Percentiles rank a stretch among this genome's conserved stretches.
Conservation (phyloP, 2,113 vertebrate genomes). For the Fulmarus glacialis region DNA sequence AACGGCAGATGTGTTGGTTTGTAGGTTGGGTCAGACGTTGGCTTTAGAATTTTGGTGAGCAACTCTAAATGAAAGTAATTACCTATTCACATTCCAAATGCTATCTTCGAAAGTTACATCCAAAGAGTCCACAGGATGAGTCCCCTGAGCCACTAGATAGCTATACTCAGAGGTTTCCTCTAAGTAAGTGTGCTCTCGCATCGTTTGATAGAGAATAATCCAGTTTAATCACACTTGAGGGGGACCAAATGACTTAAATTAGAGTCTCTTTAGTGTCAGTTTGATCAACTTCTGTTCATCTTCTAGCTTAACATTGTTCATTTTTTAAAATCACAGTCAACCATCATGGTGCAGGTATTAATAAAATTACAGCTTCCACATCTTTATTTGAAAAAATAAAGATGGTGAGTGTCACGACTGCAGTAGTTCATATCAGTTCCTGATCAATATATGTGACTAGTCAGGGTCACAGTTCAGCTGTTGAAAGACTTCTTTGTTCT, state of each 20-base stretch:
- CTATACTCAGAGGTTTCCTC: not conserved
- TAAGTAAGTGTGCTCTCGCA: not conserved
- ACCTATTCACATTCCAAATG: not conserved
- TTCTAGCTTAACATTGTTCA: not conserved
- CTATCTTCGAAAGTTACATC: not conserved
- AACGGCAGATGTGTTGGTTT: not conserved
- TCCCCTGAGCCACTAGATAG: not conserved
- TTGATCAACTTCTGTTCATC: not conserved
- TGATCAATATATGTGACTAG: not conserved
- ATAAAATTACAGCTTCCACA: not conserved
- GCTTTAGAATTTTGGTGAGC: not conserved
- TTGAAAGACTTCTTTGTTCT: not conserved
- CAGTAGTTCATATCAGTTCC: not conserved
- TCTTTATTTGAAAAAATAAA: not conserved
- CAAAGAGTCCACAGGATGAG: not conserved
- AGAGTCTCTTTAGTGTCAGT: not conserved
- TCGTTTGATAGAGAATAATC: not conserved
- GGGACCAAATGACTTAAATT: not conserved
- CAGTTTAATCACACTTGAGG: not conserved
- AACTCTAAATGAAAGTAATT: not conserved
- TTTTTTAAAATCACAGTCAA: not conserved
- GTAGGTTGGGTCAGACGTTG: not conserved
- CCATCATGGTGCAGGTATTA: not conserved
- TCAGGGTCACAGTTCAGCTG: not conserved
- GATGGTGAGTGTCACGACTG: not conserved